Evolutionary conservation across 2,888 invertebrate species (phyloP), one percentile per base, ranked within the genome.

Genomic region (Melinaea menophilus): DNA sequence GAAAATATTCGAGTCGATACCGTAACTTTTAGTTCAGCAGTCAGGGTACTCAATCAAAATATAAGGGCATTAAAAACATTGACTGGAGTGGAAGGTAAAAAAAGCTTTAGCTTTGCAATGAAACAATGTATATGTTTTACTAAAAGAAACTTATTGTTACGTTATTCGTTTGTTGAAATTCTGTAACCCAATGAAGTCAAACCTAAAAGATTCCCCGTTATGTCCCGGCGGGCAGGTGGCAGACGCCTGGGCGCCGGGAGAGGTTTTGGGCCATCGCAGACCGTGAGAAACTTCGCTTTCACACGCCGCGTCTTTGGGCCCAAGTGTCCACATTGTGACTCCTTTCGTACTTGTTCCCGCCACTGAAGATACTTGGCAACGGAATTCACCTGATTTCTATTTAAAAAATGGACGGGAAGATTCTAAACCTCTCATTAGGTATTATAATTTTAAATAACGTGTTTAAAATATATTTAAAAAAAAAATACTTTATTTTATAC

Each of bases 321-420:
- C 95, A 90, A 79, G 93, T 86, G 69, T 95, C 94, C 77, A 95
- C 92, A 76, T 94, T 87, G 78, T 93, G 86, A 94, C 72, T 81
- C 93, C 71, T 91, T 91, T 84, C 0, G 89, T 77, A 59, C 85
- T 86, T 4, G 92, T 78, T 69, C 92, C 78, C 69, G 77, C 91
- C 74, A 85, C 92, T 76, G 80, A 93, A 65, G 90, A 88, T 0
- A 95, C 95, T 75, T 95, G 92, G 77, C 96, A 96, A 0, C 95
- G 93, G 75, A 95, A 96, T 71, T 94, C 94, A 0, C 94, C 93
- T 0, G 95, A 95, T 92, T 94, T 95, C 94, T 95, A 81, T 13
- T 58, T 59, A 51, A 33, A 13, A 41, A 57, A 33, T 54, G 1
- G 22, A 22, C 22, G 22, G 22, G 1, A 22, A 22, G 22, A 22